Conservation (phyloP, 1,140 invertebrate species). For the Microplitis mediator region DNA sequence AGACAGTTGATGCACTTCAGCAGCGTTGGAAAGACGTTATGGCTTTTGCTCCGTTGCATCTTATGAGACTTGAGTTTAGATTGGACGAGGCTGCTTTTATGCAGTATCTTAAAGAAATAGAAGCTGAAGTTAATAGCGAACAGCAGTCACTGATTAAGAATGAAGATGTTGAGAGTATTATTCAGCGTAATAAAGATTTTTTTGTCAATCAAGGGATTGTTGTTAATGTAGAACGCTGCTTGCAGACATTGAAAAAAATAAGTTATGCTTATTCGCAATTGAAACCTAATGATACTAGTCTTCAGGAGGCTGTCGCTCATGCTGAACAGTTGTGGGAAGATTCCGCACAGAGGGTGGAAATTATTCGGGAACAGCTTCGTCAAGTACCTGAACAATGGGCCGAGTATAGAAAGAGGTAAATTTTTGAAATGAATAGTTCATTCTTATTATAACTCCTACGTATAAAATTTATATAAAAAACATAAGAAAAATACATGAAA, state of each 20-base stretch:
- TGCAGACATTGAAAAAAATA: slow-evolving; percentile 77
- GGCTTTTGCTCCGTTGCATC: slow-evolving; percentile 79
- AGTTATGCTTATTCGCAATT: slow-evolving; percentile 69
- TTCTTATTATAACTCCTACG: not conserved
- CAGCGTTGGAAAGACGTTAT: slow-evolving; percentile 80
- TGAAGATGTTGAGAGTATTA: slow-evolving; percentile 79
- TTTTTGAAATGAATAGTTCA: slow-evolving; percentile 5
- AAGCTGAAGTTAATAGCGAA: slow-evolving; percentile 85
- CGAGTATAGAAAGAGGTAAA: slow-evolving; percentile 77
- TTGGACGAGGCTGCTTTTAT: slow-evolving; percentile 85
- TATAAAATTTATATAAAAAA: not conserved
- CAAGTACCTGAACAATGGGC: slow-evolving; percentile 91
- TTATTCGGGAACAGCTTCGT: slow-evolving; percentile 77
- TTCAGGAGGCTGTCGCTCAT: slow-evolving; percentile 70
- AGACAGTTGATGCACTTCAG: slow-evolving; percentile 75
- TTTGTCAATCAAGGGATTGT: slow-evolving; percentile 74
- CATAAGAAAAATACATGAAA: not conserved
- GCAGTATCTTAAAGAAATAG: slow-evolving; percentile 85
- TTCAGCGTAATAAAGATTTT: slow-evolving; percentile 78
- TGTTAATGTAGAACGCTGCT: slow-evolving; percentile 73
- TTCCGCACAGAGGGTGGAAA: slow-evolving; percentile 72
- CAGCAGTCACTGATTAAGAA: slow-evolving; percentile 85
- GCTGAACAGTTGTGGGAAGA: slow-evolving; percentile 78
- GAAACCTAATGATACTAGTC: slow-evolving; percentile 68
- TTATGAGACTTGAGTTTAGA: slow-evolving; percentile 87